A percentile compares a stretch with the other conserved stretches of the same genome.
These are phyloP conservation scores for Genyomyrus donnyi DNA, from an alignment of 2,113 vertebrate species.

Conservation along the genomic window DNA sequence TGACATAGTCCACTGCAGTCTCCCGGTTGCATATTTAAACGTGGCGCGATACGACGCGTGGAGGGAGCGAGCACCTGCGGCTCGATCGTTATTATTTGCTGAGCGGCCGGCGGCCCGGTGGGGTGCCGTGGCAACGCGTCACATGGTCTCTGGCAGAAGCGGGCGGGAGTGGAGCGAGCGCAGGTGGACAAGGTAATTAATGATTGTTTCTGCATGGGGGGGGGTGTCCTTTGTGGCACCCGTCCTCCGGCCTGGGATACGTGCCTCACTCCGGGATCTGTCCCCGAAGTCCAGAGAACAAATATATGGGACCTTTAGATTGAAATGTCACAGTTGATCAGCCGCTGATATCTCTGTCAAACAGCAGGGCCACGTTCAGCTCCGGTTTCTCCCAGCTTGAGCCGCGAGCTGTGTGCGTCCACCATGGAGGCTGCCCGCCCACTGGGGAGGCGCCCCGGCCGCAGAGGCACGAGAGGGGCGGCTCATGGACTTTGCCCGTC, in stretches of 20 bases:
- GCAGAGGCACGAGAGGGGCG: background rate
- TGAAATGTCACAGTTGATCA: conserved; percentile 40
- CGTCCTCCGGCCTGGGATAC: conserved; percentile 48
- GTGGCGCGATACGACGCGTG: conserved; percentile 40
- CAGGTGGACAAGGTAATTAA: conserved; percentile 87
- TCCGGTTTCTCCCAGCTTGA: background rate
- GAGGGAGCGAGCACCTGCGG: conserved; percentile 65
- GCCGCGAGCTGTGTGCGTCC: background rate
- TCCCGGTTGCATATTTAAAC: conserved; percentile 63
- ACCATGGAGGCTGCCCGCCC: background rate
- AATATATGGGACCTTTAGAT: conserved; percentile 48
- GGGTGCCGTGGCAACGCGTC: conserved; percentile 61
- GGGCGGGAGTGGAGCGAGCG: conserved; percentile 83
- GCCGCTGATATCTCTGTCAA: conserved; percentile 29
- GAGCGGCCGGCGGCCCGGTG: conserved; percentile 77
- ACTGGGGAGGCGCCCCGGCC: background rate
- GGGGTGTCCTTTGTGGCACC: conserved; percentile 49
- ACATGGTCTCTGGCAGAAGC: conserved; percentile 80
- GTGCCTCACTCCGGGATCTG: conserved; percentile 45
- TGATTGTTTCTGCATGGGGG: conserved; percentile 79
- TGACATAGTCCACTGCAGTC: conserved; percentile 41
- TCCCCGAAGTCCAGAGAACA: conserved; percentile 55
- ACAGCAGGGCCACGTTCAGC: background rate
- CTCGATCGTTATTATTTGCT: conserved; percentile 92
- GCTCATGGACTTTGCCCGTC: background rate